phyloP scores from a whole-genome alignment of 2,113 vertebrate genomes.

The Limnothrissa miodon region DNA sequence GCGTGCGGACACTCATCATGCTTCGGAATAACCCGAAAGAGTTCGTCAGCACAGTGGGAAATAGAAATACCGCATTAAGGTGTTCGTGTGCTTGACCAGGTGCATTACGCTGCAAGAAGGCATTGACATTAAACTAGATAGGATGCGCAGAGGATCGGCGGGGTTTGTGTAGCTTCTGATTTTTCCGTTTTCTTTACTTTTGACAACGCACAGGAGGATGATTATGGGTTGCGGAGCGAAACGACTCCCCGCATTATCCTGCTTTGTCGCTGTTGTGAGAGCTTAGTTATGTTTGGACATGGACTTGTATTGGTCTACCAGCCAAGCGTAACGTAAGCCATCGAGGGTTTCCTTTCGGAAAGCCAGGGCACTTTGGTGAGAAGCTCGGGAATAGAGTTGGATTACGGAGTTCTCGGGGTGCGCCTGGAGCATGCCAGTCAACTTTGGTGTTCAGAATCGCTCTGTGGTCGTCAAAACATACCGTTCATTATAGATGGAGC shows the following conservation, averaged over 20 bases:
- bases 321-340: not conserved
- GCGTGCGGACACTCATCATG: not conserved
- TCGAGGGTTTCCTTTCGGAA: not conserved
- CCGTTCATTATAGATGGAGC: not conserved
- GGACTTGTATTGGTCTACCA: not conserved
- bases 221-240: not conserved
- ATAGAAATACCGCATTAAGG: constrained; percentile 5
- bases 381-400: not conserved
- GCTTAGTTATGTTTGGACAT: not conserved
- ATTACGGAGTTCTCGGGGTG: not conserved
- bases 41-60: not conserved
- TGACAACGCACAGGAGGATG: not conserved
- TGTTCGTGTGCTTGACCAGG: not conserved
- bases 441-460: not conserved
- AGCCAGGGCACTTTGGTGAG: not conserved
- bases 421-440: not conserved
- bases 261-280: not conserved
- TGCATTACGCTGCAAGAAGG: constrained; percentile 4
- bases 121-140: not conserved
- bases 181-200: not conserved
- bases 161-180: not conserved
- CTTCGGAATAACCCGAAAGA: not conserved
- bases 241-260: not conserved
- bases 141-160: not conserved
- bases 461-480: not conserved